Evolutionary conservation across 2,113 vertebrate genomes (phyloP).

Genomic region (Phasianus colchicus): DNA sequence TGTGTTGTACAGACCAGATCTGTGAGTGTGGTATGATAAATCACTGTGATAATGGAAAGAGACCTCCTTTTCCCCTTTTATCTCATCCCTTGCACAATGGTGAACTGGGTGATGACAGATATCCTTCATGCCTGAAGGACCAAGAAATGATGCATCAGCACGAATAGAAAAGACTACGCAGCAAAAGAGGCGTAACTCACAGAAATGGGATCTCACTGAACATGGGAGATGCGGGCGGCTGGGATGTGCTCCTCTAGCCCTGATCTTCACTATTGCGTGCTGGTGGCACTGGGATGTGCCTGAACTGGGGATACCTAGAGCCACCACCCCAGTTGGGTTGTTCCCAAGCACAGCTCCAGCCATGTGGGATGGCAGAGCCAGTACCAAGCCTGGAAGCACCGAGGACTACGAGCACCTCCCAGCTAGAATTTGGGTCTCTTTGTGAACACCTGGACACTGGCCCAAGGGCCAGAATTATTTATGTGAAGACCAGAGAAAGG

Average conservation of each 20-base stretch:
- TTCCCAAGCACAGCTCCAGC: accelerated
- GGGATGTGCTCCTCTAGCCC: neutral
- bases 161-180: neutral
- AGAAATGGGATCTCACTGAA: neutral
- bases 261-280: neutral
- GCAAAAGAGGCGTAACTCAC: neutral
- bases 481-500: neutral
- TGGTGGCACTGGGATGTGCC: accelerated
- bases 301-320: neutral
- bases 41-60: accelerated
- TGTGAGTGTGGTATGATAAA: neutral
- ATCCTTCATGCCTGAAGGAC: neutral
- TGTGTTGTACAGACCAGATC: neutral
- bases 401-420: accelerated
- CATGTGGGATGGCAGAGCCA: neutral
- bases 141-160: accelerated
- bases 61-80: neutral
- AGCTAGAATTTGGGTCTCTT: accelerated
- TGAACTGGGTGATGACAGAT: neutral
- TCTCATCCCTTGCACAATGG: neutral
- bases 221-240: neutral
- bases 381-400: accelerated
- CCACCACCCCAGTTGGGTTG: neutral
- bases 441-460: accelerated
- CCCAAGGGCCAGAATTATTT: neutral